These are phyloP conservation scores for Novumbra hubbsi DNA, from an alignment of 2,797 vertebrate species.

Conservation along the genomic window DNA sequence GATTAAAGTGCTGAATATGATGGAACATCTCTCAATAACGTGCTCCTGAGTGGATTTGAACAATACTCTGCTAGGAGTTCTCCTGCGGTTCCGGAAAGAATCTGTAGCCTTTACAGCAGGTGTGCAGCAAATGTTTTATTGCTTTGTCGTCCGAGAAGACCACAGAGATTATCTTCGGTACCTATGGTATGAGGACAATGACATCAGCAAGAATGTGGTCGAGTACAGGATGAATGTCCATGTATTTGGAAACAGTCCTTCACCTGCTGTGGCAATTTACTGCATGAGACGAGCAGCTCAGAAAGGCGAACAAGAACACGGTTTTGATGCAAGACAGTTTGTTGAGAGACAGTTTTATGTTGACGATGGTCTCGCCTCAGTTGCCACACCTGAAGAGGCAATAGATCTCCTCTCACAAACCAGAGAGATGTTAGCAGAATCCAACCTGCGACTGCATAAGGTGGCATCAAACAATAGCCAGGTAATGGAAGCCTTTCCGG, in stretches of 20 bases:
- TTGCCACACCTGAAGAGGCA: neutral
- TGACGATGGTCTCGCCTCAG: too few species aligned
- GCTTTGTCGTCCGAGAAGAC: conserved; percentile 26
- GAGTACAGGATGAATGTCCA: conserved; percentile 23
- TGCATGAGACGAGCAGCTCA: neutral
- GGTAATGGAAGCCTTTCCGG: neutral
- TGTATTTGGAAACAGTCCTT: neutral
- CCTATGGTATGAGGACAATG: conserved; percentile 31
- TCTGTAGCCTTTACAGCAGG: neutral
- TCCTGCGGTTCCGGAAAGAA: conserved; percentile 12
- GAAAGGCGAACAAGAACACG: too few species aligned
- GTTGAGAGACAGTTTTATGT: too few species aligned
- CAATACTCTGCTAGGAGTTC: neutral
- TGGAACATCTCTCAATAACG: conserved; percentile 21
- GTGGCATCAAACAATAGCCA: neutral
- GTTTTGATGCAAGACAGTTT: too few species aligned
- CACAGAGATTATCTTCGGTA: conserved; percentile 20
- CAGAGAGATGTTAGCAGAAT: neutral
- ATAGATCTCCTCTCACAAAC: neutral
- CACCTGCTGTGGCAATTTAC: neutral
- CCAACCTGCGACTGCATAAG: neutral
- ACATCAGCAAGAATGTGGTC: conserved; percentile 11
- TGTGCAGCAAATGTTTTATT: conserved; percentile 31
- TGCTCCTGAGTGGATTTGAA: conserved; percentile 16
- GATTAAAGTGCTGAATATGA: too few species aligned